phyloP scores from a whole-genome alignment of 2,113 vertebrate species.

The Monopterus albus region DNA sequence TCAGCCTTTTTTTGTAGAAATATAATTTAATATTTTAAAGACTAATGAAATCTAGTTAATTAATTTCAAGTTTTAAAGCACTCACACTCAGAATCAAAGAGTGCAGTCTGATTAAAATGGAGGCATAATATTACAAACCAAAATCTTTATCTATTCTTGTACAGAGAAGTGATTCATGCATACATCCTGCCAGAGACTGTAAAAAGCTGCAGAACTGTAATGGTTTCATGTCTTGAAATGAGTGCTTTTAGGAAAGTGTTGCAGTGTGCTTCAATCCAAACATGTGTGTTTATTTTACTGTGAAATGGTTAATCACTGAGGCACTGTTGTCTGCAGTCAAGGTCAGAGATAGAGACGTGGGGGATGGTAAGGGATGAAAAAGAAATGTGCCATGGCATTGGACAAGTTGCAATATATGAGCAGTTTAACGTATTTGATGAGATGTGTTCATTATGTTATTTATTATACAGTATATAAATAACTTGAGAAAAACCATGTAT shows the following conservation, averaged over 20 bases:
- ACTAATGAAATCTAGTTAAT: too few species aligned
- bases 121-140: not conserved
- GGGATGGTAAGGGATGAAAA: not conserved
- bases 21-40: too few species aligned
- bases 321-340: slow-evolving; percentile 32
- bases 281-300: slow-evolving; percentile 49
- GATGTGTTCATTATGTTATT: not conserved
- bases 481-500: not conserved
- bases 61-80: not conserved
- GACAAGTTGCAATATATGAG: not conserved
- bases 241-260: not conserved
- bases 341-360: slow-evolving; percentile 33
- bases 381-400: slow-evolving; percentile 8
- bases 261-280: slow-evolving; percentile 16
- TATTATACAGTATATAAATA: not conserved
- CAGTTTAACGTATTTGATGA: not conserved
- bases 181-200: not conserved
- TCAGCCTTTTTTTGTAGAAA: too few species aligned
- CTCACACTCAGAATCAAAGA: not conserved
- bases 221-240: slow-evolving; percentile 6
- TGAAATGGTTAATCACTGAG: slow-evolving; percentile 46
- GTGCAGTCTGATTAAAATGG: not conserved
- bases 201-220: not conserved
- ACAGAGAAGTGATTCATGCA: not conserved
- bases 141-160: not conserved